Conservation (phyloP, 2,113 vertebrate genomes). For the Neodon shergylaensis region DNA sequence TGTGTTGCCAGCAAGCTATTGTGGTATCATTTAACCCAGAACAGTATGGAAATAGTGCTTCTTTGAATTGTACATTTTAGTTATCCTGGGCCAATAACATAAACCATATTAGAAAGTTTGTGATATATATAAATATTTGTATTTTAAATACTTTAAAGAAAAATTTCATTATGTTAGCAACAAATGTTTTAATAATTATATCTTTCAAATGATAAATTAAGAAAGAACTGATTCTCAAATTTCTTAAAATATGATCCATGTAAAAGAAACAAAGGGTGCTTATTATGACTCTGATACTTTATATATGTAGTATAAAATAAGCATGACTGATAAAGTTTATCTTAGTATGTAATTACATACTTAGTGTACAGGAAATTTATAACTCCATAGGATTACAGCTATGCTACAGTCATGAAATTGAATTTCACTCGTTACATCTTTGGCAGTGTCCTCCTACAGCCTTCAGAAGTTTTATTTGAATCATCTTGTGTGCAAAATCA, state of each 20-base stretch:
- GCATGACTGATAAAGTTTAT: neutral
- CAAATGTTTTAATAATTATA: constrained; percentile 38
- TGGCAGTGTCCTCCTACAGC: neutral
- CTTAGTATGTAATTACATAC: neutral
- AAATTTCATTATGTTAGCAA: constrained; percentile 45
- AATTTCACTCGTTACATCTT: constrained; percentile 8
- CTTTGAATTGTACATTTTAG: neutral
- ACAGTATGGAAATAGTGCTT: neutral
- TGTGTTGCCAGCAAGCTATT: neutral
- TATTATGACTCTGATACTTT: neutral
- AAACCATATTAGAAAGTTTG: constrained; percentile 4
- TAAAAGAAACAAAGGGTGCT: constrained; percentile 48
- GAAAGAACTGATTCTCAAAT: neutral
- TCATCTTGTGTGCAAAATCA: neutral
- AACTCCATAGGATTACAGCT: neutral
- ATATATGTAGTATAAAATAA: neutral
- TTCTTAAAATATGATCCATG: constrained; percentile 4
- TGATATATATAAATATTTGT: neutral
- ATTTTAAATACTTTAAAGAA: constrained; percentile 3
- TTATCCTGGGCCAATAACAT: neutral
- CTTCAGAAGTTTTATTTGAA: constrained; percentile 36
- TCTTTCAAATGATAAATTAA: constrained; percentile 21
- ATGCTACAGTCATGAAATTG: neutral
- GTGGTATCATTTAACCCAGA: constrained; percentile 24
- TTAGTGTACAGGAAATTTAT: constrained; percentile 4